Conservation (phyloP, 2,888 invertebrate species). For the Spisula solida region DNA sequence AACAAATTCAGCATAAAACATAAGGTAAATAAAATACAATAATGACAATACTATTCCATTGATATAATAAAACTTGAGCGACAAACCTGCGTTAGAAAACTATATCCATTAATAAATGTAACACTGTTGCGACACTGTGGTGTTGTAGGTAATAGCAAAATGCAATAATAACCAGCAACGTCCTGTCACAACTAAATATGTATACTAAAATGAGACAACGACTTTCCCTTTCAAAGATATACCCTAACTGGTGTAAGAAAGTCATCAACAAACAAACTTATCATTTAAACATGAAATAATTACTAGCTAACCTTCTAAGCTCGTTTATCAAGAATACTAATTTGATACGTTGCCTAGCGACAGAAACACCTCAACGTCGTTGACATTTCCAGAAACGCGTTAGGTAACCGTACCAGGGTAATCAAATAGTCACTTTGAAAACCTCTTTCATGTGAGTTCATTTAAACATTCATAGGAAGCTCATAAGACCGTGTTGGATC, state of each 20-base stretch:
- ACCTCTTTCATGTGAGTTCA: not conserved
- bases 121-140: not conserved
- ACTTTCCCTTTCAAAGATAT: not conserved
- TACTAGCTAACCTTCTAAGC: not conserved
- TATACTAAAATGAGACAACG: not conserved
- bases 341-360: constrained; percentile 27
- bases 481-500: not conserved
- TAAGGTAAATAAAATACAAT: too few relatives aligned
- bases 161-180: not conserved
- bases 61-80: too few relatives aligned
- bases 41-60: too few relatives aligned
- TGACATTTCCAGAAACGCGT: constrained; percentile 17
- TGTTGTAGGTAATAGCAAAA: not conserved
- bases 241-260: not conserved
- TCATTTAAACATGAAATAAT: not conserved
- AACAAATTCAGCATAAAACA: too few relatives aligned
- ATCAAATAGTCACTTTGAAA: constrained; percentile 23
- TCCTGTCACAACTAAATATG: not conserved
- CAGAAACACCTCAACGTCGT: not conserved
- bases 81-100: not conserved
- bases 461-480: not conserved
- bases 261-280: not conserved
- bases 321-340: constrained; percentile 7
- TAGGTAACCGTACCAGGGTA: not conserved
- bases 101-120: not conserved